phyloP scores from a whole-genome alignment of 2,797 vertebrate species.

The Microctenopoma lineatum region DNA sequence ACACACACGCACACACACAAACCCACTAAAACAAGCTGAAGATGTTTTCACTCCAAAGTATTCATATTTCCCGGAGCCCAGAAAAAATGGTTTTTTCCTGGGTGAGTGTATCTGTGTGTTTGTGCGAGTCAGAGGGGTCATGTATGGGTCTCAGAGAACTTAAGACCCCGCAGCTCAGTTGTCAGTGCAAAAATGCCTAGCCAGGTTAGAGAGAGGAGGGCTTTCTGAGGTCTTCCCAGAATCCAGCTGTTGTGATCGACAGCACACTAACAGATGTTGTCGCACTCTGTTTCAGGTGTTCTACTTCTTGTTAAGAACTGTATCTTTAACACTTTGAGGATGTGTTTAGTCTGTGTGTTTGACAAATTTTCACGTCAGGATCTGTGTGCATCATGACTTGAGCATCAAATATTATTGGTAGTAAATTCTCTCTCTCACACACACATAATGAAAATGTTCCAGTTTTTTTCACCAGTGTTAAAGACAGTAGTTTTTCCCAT shows the following conservation, averaged over 20 bases:
- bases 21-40: conserved; percentile 14
- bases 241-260: conserved; percentile 66
- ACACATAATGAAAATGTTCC: conserved; percentile 4
- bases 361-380: conserved; percentile 53
- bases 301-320: conserved; percentile 45
- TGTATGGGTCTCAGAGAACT: conserved; percentile 52
- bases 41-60: conserved; percentile 48
- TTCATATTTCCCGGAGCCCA: conserved; percentile 40
- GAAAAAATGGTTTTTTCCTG: conserved; percentile 51
- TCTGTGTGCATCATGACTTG: conserved; percentile 15
- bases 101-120: conserved; percentile 27
- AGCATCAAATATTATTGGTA: conserved; percentile 23
- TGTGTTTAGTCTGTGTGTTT: conserved; percentile 49
- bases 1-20: conserved; percentile 11
- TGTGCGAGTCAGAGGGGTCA: conserved; percentile 39
- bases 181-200: conserved; percentile 50
- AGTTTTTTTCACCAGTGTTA: conserved; percentile 5
- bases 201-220: conserved; percentile 38
- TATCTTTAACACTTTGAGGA: conserved; percentile 40
- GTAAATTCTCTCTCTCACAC: conserved; percentile 2
- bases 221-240: conserved; percentile 53
- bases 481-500: conserved; percentile 24
- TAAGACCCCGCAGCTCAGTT: conserved; percentile 49
- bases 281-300: conserved; percentile 26
- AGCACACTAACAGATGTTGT: conserved; percentile 26